Percentiles rank a stretch among this genome's conserved stretches.
Evolutionary conservation across 2,797 vertebrate species (phyloP).

Genomic region (Cottoperca gobio): DNA sequence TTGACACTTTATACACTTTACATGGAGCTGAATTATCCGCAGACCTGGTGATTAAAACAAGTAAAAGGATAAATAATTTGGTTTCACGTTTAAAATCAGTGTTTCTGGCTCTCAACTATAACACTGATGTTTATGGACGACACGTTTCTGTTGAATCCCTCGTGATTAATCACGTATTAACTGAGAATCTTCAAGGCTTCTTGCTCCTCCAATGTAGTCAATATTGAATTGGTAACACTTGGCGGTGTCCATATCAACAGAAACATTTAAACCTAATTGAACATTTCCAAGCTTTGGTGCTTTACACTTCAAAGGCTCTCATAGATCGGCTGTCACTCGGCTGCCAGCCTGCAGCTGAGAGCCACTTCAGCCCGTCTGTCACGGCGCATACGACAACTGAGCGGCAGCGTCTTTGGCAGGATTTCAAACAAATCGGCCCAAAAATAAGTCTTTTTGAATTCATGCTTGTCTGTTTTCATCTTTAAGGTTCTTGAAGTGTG

Average conservation of each 20-base stretch:
- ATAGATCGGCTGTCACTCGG: conserved; percentile 62
- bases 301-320: conserved; percentile 78
- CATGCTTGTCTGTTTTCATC: conserved; percentile 1
- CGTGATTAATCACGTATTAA: neutral
- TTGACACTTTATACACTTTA: too few species aligned
- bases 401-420: conserved; percentile 16
- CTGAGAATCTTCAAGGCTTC: neutral
- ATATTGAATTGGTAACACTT: conserved; percentile 21
- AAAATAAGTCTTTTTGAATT: conserved; percentile 30
- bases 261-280: conserved; percentile 57
- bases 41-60: too few species aligned
- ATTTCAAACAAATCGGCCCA: conserved; percentile 40
- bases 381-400: conserved; percentile 14
- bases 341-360: conserved; percentile 77
- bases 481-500: neutral
- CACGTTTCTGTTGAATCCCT: too few species aligned
- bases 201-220: neutral
- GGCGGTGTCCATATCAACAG: conserved; percentile 29
- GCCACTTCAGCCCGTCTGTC: conserved; percentile 56
- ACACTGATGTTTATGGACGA: too few species aligned
- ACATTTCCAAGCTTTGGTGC: conserved; percentile 49
- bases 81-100: too few species aligned
- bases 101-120: too few species aligned
- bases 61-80: too few species aligned
- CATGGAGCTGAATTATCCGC: too few species aligned